Evolutionary conservation across 2,888 invertebrate genomes (phyloP), one percentile per base, ranked within the genome.

Genomic region (Ennomos quercinarius): DNA sequence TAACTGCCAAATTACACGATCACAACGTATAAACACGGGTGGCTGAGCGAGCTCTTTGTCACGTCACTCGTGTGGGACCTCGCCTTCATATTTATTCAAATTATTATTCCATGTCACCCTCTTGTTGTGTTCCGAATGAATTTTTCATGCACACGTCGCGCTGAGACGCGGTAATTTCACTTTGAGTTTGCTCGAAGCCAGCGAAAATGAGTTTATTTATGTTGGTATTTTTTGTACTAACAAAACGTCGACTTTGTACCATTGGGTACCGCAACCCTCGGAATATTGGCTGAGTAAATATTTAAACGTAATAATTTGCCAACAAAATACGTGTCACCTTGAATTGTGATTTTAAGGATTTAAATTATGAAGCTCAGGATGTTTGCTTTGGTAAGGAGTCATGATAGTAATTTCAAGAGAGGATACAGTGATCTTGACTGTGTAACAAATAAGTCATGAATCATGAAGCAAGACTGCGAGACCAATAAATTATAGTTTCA

Each of bases 141-240:
- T 91, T 91, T 92, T 92, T 91, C 91, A 92, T 91, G 85, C 86
- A 82, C 87, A 89, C 88, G 85, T 82, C 84, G 84, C 81, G 78
- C 76, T 73, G 78, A 81, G 88, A 81, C 79, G 78, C 81, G 84
- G 89, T 89, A 89, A 91, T 91, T 91, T 91, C 89, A 91, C 89
- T 91, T 91, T 88, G 88, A 87, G 83, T 84, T 84, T 79, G 82
- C 84, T 81, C 77, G 76, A 77, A 79, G 83, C 82, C 80, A 78
- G 72, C 80, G 77, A 80, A 84, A 85, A 87, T 86, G 86, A 83
- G 83, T 85, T 89, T 88, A 84, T 89, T 89, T 85, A 81, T 84
- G 82, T 83, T 81, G 75, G 72, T 81, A 72, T 80, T 79, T 83
- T 83, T 80, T 79, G 44, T 75, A 73, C 72, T 68, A 72, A 73